A percentile compares a stretch with the other conserved stretches of the same genome.
Conservation (phyloP, 2,888 invertebrate species). For the Tetragnatha montana region DNA sequence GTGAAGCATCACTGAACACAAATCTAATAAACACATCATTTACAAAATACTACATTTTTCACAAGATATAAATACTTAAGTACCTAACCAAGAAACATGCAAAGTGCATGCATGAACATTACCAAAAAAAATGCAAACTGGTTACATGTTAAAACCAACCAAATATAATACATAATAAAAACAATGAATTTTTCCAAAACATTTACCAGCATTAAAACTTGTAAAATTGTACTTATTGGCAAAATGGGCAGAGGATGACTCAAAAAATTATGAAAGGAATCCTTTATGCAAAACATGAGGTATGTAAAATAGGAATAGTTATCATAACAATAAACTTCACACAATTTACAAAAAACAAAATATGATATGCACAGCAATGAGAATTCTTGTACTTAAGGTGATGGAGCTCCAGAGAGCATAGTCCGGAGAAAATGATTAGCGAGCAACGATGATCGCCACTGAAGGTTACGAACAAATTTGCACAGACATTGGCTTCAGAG, state of each 20-base stretch:
- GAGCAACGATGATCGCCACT: slow-evolving; percentile 20
- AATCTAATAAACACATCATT: slow-evolving; percentile 20
- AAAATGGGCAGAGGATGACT: slow-evolving; percentile 60
- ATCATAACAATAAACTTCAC: slow-evolving; percentile 49
- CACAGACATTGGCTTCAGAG: slow-evolving; percentile 74
- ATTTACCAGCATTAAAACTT: slow-evolving; percentile 13
- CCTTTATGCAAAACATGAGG: slow-evolving; percentile 63
- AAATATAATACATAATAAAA: not conserved
- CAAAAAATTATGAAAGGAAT: slow-evolving; percentile 41
- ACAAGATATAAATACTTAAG: slow-evolving; percentile 41
- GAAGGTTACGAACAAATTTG: slow-evolving; percentile 55
- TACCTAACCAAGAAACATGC: slow-evolving; percentile 46
- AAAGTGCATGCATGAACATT: slow-evolving; percentile 24
- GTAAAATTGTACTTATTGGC: slow-evolving; percentile 67
- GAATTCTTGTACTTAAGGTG: slow-evolving; percentile 70
- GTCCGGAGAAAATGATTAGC: slow-evolving; percentile 2
- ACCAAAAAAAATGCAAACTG: not conserved
- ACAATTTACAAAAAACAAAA: slow-evolving; percentile 58
- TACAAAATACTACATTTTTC: slow-evolving; percentile 30
- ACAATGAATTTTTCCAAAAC: not conserved
- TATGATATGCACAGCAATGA: slow-evolving; percentile 68
- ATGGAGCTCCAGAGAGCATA: slow-evolving; percentile 30
- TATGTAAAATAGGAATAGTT: slow-evolving; percentile 67
- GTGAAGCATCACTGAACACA: not conserved
- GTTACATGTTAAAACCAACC: not conserved